Base-by-base conservation (phyloP, 2,113 vertebrate species). In the Phrynosoma platyrhinos region DNA sequence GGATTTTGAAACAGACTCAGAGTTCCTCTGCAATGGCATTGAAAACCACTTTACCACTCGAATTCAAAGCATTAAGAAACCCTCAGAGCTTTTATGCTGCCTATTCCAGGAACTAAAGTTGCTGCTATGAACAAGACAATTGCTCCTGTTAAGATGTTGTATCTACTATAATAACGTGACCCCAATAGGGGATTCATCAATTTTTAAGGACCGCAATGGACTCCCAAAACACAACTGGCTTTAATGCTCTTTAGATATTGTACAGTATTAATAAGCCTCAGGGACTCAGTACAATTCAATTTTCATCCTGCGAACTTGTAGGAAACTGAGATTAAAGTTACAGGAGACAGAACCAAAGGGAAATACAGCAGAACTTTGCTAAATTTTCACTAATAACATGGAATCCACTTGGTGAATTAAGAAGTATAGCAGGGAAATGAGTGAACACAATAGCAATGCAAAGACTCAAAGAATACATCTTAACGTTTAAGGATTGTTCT, bases 321-420 rank as follows among this genome's bases (percentile, higher is more conserved):
- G 93, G 90, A 93, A 95, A 87, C 90, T 91, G 92, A 95, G 95
- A 96, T 95, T 95, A 96, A 95, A 94, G 93, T 93, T 94, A 93
- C 53, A 0, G 53, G 62, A 94, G 89, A 94, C 92, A 85, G 91
- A 91, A 89, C 91, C 91, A 86, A 79, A 92, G 94, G 94, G 94
- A 96, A 96, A 96, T 94, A 91, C 79, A 91, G 92, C 87, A 93
- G 92, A 94, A 94, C 89, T 90, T 94, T 93, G 92, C 91, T 92
- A 95, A 95, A 93, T 95, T 96, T 95, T 80, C 92, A 93, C 94
- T 95, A 96, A 95, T 94, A 91, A 95, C 92, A 93, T 78, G 92
- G 90, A 87, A 91, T 84, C 30, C 83, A 94, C 91, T 92, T 92
- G 87, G 93, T 93, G 91, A 92, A 91, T 89, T 91, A 95, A 84